phyloP scores from a whole-genome alignment of 2,888 invertebrate genomes.

The Microplitis manilae region DNA sequence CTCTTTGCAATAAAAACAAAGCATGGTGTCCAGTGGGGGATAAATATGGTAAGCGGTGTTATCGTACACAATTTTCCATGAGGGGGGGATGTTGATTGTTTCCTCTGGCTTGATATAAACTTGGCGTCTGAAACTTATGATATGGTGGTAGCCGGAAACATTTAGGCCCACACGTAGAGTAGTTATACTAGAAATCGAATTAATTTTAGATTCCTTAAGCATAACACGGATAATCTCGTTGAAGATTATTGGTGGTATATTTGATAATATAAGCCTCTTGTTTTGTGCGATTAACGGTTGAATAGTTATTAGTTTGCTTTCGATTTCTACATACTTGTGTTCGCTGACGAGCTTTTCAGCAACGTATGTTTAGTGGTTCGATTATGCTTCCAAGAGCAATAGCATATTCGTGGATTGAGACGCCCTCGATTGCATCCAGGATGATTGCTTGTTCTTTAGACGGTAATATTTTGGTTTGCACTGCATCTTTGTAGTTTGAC shows the following conservation, averaged over 20 bases:
- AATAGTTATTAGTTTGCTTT: constrained; percentile 39
- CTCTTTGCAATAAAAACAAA: too few relatives aligned
- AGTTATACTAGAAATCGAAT: background rate
- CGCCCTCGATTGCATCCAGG: too few relatives aligned
- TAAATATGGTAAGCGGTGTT: background rate
- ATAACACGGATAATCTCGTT: background rate
- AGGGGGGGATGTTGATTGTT: constrained; percentile 8
- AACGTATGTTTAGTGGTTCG: constrained; percentile 10
- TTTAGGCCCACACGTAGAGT: background rate
- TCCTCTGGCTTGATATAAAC: constrained; percentile 23
- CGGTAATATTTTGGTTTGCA: background rate
- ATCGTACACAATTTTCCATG: constrained; percentile 22
- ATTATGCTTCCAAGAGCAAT: constrained; percentile 12
- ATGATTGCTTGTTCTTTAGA: too few relatives aligned
- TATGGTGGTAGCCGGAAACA: constrained; percentile 14
- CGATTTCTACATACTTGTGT: constrained; percentile 29
- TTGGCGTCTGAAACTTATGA: constrained; percentile 32
- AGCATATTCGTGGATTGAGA: too few relatives aligned
- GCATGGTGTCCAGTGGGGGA: too few relatives aligned
- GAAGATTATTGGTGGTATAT: constrained; percentile 35
- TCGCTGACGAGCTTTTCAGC: constrained; percentile 29
- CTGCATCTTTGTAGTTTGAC: too few relatives aligned
- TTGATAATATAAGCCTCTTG: constrained; percentile 32
- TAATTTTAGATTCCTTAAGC: background rate
- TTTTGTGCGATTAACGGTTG: constrained; percentile 50